Evolutionary conservation across 2,797 vertebrate genomes (phyloP).

Genomic region (Necrosyrtes monachus): DNA sequence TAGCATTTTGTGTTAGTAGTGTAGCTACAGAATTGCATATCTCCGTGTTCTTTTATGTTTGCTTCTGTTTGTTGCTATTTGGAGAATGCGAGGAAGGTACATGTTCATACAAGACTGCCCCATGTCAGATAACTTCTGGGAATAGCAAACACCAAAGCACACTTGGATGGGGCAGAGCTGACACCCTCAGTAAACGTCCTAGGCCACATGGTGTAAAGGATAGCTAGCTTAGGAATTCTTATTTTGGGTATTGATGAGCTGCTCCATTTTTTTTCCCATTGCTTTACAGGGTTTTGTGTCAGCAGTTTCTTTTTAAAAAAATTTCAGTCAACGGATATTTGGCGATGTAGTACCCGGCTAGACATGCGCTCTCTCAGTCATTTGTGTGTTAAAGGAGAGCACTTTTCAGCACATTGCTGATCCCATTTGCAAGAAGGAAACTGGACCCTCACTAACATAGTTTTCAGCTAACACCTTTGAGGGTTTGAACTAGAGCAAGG

Average conservation of each 20-base stretch:
- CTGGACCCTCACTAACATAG: neutral
- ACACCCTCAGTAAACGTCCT: neutral
- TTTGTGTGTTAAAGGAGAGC: slow-evolving; percentile 23
- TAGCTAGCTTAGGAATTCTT: neutral
- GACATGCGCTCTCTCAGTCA: neutral
- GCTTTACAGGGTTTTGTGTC: neutral
- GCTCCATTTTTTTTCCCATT: neutral
- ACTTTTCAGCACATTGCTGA: slow-evolving; percentile 6
- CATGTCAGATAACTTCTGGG: neutral
- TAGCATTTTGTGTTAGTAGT: neutral
- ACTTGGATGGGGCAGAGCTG: neutral
- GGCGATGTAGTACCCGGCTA: neutral
- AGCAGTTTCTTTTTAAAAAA: neutral
- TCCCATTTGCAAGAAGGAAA: slow-evolving; percentile 13
- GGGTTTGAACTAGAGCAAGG: neutral
- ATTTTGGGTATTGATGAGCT: neutral
- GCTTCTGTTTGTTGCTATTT: neutral
- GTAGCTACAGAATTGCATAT: neutral
- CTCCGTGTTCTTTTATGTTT: neutral
- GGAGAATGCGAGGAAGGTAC: neutral
- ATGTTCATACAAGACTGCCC: neutral
- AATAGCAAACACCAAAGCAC: neutral
- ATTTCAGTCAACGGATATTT: neutral
- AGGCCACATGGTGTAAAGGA: neutral
- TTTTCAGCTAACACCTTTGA: neutral